These are phyloP conservation scores for Andricus grossulariae DNA, from an alignment of 1,140 invertebrate genomes.

Conservation along the genomic window DNA sequence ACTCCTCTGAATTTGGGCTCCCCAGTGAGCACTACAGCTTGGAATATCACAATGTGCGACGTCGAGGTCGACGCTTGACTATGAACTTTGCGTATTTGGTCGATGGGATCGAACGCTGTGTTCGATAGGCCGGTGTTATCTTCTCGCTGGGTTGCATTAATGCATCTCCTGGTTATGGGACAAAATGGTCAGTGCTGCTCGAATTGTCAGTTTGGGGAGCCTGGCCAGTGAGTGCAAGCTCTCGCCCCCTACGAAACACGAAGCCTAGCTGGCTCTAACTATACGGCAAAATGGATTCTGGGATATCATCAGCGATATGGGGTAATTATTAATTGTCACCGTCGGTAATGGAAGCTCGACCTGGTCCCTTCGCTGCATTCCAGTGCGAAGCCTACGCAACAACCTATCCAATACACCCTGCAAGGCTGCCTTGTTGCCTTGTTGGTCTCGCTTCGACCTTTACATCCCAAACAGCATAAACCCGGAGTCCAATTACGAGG, in stretches of 20 bases:
- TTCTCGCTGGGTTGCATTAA: constrained; percentile 69
- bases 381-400: constrained; percentile 43
- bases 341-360: constrained; percentile 57
- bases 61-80: constrained; percentile 23
- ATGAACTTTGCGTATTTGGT: constrained; percentile 47
- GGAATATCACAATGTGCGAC: constrained; percentile 20
- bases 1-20: constrained; percentile 6
- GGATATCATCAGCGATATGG: constrained; percentile 63
- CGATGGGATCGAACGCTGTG: constrained; percentile 37
- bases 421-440: no score
- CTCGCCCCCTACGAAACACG: constrained; percentile 43
- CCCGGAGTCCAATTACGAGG: constrained; percentile 59
- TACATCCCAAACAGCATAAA: constrained; percentile 42
- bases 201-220: constrained; percentile 44
- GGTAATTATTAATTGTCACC: constrained; percentile 69
- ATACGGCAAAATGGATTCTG: constrained; percentile 61
- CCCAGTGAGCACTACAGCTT: neutral
- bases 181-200: constrained; percentile 62
- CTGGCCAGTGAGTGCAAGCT: constrained; percentile 17
- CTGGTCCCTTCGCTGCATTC: constrained; percentile 35
- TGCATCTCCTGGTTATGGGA: constrained; percentile 68
- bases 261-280: constrained; percentile 38
- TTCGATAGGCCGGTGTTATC: constrained; percentile 62
- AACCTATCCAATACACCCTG: constrained; percentile 44
- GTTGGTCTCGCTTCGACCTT: constrained; percentile 41